Evolutionary conservation across 2,888 invertebrate genomes (phyloP).

Genomic region (Synanthedon vespiformis): DNA sequence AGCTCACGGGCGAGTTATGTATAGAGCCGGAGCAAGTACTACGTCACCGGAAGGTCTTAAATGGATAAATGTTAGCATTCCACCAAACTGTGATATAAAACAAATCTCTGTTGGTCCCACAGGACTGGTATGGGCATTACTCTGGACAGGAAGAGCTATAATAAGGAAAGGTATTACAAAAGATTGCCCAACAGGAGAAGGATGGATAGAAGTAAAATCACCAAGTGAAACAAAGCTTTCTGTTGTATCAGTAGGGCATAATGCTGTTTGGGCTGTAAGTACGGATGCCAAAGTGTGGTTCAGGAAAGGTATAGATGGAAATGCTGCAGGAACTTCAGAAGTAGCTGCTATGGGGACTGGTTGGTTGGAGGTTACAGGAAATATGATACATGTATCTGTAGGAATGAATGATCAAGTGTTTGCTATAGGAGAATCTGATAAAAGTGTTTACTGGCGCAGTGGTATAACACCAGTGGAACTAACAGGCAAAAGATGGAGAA

Average conservation of each 20-base stretch:
- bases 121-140: conserved; percentile 88
- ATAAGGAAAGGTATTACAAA: conserved; percentile 87
- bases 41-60: conserved; percentile 88
- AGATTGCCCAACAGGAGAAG: conserved; percentile 76
- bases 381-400: conserved; percentile 86
- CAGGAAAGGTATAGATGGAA: conserved; percentile 79
- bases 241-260: conserved; percentile 85
- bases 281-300: conserved; percentile 90
- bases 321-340: conserved; percentile 78
- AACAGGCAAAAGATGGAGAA: conserved; percentile 89
- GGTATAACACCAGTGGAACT: conserved; percentile 81
- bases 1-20: conserved; percentile 91
- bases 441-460: conserved; percentile 82
- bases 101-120: conserved; percentile 89
- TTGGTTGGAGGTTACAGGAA: conserved; percentile 92
- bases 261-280: conserved; percentile 84
- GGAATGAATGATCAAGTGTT: conserved; percentile 91
- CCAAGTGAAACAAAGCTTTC: conserved; percentile 76
- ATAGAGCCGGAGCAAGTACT: conserved; percentile 82
- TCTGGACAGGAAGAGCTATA: conserved; percentile 85
- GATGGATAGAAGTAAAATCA: conserved; percentile 86
- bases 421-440: conserved; percentile 86
- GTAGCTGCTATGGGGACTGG: conserved; percentile 83
- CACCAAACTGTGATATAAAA: conserved; percentile 83
- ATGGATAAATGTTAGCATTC: conserved; percentile 84